Percentiles rank a stretch among this genome's conserved stretches.
phyloP scores from a whole-genome alignment of 2,113 vertebrate genomes.

The Rutilus rutilus region DNA sequence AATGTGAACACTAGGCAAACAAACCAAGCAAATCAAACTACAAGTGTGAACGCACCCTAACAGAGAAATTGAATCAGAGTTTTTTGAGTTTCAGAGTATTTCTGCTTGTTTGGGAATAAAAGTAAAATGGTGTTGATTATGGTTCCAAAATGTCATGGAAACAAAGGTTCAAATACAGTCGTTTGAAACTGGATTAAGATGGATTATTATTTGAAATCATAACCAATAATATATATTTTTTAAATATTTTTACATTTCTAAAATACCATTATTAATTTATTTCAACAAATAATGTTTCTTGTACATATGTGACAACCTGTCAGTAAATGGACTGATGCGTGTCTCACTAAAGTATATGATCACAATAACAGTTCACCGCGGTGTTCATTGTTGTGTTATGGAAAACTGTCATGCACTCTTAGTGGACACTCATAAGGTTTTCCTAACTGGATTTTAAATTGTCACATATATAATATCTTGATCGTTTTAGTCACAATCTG shows the following conservation, averaged over 20 bases:
- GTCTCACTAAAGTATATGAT: not conserved
- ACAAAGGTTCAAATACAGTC: not conserved
- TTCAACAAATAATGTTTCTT: not conserved
- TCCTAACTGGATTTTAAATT: not conserved
- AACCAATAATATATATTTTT: not conserved
- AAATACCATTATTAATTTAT: not conserved
- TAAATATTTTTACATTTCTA: not conserved
- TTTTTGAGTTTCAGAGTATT: too few species aligned
- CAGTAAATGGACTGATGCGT: not conserved
- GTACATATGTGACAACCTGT: not conserved
- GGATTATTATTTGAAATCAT: not conserved
- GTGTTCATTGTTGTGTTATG: not conserved
- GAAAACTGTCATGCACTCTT: too few species aligned
- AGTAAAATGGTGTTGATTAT: too few species aligned
- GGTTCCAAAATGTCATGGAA: not conserved
- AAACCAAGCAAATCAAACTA: too few species aligned
- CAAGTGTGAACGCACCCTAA: too few species aligned
- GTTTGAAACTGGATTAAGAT: not conserved
- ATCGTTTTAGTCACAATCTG: not conserved
- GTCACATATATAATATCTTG: not conserved
- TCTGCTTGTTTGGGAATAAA: not conserved
- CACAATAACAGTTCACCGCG: not conserved
- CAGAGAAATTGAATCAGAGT: too few species aligned
- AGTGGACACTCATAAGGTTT: too few species aligned
- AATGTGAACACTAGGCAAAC: too few species aligned